Percentiles rank a stretch among this genome's conserved stretches.
phyloP scores from a whole-genome alignment of 2,113 vertebrate species.

The Glareola pratincola region DNA sequence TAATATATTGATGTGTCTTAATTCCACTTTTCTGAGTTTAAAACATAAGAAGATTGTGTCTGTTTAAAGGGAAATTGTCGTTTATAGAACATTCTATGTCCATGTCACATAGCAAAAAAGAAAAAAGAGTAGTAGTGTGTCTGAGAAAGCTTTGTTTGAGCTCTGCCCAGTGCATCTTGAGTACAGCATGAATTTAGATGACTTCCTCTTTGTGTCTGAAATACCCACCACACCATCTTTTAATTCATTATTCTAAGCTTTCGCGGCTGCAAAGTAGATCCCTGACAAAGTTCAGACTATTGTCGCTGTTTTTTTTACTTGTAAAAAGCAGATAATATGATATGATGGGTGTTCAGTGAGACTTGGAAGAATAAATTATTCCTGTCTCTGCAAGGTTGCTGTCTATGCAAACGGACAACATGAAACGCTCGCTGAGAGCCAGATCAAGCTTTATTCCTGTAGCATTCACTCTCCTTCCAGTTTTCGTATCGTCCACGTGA shows the following conservation, averaged over 20 bases:
- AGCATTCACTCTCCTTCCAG: neutral
- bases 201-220: neutral
- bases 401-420: neutral
- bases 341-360: neutral
- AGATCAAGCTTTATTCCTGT: neutral
- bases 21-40: conserved; percentile 15
- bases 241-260: neutral
- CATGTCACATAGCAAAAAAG: neutral
- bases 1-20: conserved; percentile 12
- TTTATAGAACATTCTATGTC: neutral
- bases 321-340: neutral
- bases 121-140: neutral
- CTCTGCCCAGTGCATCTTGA: neutral
- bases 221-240: neutral
- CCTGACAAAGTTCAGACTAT: neutral
- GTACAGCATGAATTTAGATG: neutral
- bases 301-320: neutral
- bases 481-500: neutral
- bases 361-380: neutral
- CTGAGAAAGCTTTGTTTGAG: neutral
- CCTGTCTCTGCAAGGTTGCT: neutral
- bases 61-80: neutral
- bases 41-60: neutral
- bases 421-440: neutral
- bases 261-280: rapidly evolving